Conservation (phyloP, 2,797 vertebrate genomes). For the Adelosebastes latens region DNA sequence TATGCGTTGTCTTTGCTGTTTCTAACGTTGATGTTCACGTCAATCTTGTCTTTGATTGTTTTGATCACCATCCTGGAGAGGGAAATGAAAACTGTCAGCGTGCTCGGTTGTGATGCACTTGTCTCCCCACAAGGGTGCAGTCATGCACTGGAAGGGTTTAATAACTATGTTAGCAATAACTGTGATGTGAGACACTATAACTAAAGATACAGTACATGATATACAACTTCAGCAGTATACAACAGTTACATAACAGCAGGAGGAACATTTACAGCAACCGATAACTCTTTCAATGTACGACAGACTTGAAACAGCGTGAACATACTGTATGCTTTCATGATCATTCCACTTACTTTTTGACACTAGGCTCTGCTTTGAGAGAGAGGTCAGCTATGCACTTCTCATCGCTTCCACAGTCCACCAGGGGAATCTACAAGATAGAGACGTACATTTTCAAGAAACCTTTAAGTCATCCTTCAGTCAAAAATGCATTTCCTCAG, state of each 20-base stretch:
- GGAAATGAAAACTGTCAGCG: neutral
- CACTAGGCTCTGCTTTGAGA: conserved; percentile 81
- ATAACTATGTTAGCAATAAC: neutral
- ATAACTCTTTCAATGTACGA: neutral
- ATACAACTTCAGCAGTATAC: neutral
- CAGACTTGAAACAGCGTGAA: neutral
- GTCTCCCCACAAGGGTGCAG: conserved; percentile 60
- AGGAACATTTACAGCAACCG: neutral
- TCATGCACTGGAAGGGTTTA: neutral
- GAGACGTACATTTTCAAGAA: neutral
- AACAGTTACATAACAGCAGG: neutral
- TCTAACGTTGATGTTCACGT: conserved; percentile 82
- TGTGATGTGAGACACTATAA: neutral
- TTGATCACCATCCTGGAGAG: conserved; percentile 83
- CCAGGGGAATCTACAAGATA: conserved; percentile 79
- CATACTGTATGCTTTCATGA: neutral
- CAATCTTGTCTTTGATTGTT: conserved; percentile 87
- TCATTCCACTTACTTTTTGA: conserved; percentile 75
- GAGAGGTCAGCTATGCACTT: conserved; percentile 91
- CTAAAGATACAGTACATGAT: neutral
- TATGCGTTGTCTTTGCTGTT: conserved; percentile 95
- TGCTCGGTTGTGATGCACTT: conserved; percentile 1
- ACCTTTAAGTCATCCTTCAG: neutral
- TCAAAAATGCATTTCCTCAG: neutral
- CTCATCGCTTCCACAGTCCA: conserved; percentile 90